Evolutionary conservation across 2,113 vertebrate genomes (phyloP).

Genomic region (Aix galericulata): DNA sequence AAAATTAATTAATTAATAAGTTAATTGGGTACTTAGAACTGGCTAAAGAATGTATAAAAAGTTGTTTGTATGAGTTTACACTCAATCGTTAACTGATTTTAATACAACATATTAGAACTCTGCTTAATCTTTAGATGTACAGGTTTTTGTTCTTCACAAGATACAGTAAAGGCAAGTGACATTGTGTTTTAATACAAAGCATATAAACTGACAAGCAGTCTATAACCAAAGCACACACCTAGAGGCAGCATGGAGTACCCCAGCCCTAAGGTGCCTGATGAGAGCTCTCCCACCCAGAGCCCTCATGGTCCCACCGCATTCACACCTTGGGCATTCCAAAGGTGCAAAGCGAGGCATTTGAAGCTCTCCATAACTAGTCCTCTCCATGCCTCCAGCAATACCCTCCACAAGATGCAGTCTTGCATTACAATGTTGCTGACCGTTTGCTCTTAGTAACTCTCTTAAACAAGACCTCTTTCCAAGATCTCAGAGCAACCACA

Average conservation of each 20-base stretch:
- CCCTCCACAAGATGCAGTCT: background rate
- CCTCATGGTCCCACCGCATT: no score
- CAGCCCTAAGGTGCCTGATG: background rate
- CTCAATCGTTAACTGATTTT: background rate
- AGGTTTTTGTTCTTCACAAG: background rate
- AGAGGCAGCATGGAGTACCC: accelerated
- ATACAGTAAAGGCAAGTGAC: background rate
- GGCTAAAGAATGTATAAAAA: background rate
- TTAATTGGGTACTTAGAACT: background rate
- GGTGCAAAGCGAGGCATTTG: background rate
- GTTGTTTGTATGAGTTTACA: background rate
- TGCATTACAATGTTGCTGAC: background rate
- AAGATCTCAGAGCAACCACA: background rate
- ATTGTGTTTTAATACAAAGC: background rate
- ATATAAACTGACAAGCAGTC: background rate
- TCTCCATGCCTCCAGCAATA: background rate
- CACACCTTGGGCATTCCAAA: background rate
- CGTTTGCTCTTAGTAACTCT: background rate
- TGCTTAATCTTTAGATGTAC: background rate
- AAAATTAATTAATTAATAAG: background rate
- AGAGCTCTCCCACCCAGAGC: background rate
- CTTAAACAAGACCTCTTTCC: background rate
- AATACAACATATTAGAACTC: background rate
- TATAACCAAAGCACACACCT: background rate
- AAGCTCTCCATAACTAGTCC: background rate